Evolutionary conservation across 1,140 invertebrate genomes (phyloP), one percentile per base, ranked within the genome.

Genomic region (Lineus longissimus): DNA sequence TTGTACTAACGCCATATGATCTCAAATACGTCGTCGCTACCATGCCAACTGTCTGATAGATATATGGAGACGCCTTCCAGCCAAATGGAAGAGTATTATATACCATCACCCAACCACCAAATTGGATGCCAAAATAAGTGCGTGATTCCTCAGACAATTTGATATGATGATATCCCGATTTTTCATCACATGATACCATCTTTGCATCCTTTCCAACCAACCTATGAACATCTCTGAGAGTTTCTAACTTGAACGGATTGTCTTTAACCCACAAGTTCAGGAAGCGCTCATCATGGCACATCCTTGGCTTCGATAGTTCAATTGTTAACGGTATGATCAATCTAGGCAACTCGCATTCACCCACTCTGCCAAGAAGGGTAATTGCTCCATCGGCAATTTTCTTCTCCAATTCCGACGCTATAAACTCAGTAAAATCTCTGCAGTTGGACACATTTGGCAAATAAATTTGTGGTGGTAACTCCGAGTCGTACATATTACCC

Each of bases 391-490:
- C 25, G 9, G n/a, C 47, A 23, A 51, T 51, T 27, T 27, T 51
- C 4, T 51, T 19, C 9, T 51, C 25, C 22, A 66, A 40, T 13
- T 59, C 61, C 22, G 0, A 33, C 31, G 25, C 29, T 43, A 68
- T 62, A 57, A 61, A 68, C 2, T 59, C 47, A 47, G 29, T 31
- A 64, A 57, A 31, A 30, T 68, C 45, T 25, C 56, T 62, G 62
- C 66, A 68, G 19, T 15, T 58, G 31, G 4, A 9, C 31, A 59
- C 29, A 59, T 68, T 68, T 43, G 15, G 31, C 33, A 64, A 64
- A 47, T 59, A 65, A 19, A 59, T 47, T 58, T 45, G 61, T 7
- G 66, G 66, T 41, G 63, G 62, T 2, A 59, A 17, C 22, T 55
- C 56, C 15, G 54, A 58, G 40, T 68, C 56, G 60, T 29, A 67